A percentile compares a stretch with the other conserved stretches of the same genome.
Evolutionary conservation across 2,888 invertebrate species (phyloP).

Genomic region (Chydorus sphaericus): DNA sequence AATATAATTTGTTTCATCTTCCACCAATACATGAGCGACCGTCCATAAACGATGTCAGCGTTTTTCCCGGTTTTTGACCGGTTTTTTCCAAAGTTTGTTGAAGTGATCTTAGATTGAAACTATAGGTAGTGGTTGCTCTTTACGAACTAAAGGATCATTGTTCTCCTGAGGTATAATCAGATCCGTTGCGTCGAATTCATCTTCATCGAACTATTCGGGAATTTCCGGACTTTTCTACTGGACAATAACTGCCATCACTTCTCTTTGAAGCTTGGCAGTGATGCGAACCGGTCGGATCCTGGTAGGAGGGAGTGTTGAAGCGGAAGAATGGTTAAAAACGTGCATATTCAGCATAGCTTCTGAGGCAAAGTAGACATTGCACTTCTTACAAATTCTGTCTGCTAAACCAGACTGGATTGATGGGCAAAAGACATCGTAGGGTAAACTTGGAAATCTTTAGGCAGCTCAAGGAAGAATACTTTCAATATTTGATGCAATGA

Average conservation of each 20-base stretch:
- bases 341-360: not conserved
- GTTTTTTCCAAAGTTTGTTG: too few relatives aligned
- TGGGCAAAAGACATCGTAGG: not conserved
- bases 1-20: too few relatives aligned
- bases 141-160: too few relatives aligned
- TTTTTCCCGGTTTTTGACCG: too few relatives aligned
- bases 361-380: not conserved
- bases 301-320: not conserved
- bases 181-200: too few relatives aligned
- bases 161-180: too few relatives aligned
- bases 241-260: not conserved
- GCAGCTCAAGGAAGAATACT: not conserved
- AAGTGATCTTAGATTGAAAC: too few relatives aligned
- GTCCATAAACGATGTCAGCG: too few relatives aligned
- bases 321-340: not conserved
- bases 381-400: not conserved
- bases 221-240: too few relatives aligned
- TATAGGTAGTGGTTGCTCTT: too few relatives aligned
- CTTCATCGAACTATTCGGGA: too few relatives aligned
- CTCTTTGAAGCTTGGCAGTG: not conserved
- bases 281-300: not conserved
- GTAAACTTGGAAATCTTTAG: not conserved
- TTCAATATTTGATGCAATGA: not conserved
- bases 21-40: too few relatives aligned
- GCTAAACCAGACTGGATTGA: not conserved